Percentiles rank a stretch among this genome's conserved stretches.
These are phyloP conservation scores for Stomatorhinus ivindoensis DNA, from an alignment of 2,113 vertebrate species.

Conservation along the genomic window DNA sequence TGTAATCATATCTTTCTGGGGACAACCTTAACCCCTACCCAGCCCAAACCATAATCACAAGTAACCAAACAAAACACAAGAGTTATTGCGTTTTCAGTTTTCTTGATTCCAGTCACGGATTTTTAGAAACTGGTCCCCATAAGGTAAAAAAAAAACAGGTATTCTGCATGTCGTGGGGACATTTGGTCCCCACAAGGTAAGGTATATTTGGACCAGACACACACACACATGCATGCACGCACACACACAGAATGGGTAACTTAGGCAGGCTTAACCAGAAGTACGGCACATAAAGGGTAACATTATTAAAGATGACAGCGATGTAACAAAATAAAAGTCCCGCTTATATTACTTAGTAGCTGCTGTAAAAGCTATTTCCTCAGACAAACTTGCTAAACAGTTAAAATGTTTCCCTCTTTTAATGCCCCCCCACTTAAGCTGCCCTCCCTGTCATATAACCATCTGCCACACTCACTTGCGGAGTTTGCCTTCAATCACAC, in stretches of 20 bases:
- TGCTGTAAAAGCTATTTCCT: not conserved
- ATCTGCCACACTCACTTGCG: slow-evolving; percentile 79
- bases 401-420: not conserved
- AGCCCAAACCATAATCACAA: not conserved
- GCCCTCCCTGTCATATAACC: not conserved
- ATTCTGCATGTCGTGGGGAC: not conserved
- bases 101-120: not conserved
- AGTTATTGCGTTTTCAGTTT: not conserved
- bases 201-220: not conserved
- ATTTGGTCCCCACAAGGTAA: not conserved
- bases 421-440: not conserved
- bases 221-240: not conserved
- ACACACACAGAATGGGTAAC: not conserved
- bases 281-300: not conserved
- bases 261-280: not conserved
- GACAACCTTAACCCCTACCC: not conserved
- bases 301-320: not conserved
- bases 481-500: slow-evolving; percentile 94
- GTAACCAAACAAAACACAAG: not conserved
- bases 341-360: not conserved
- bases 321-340: not conserved
- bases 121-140: not conserved
- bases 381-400: not conserved
- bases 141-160: not conserved
- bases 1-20: not conserved